Evolutionary conservation across 2,797 vertebrate species (phyloP), one percentile per base, ranked within the genome.

Genomic region (Masticophis lateralis): DNA sequence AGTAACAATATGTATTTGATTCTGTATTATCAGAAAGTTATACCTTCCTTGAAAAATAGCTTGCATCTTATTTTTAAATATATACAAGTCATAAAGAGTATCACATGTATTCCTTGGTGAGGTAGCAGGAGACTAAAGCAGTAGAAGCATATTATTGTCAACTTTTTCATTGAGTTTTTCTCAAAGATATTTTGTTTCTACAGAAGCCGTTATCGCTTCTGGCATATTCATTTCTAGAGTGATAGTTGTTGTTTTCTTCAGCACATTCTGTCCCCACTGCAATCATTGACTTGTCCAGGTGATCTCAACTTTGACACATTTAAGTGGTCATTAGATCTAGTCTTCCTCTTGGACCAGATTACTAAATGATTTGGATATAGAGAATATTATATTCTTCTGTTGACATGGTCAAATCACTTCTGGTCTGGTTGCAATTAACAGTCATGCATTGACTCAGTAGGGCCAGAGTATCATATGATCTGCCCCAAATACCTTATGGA

Each of bases 1-100:
- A 94, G 93, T 16, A 94, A 59, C 89, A 94, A 94, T 83, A 91
- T 6, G 0, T 79, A 43, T 79, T 11, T 2, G 22, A 43, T 43
- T 22, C 25, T 95, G 93, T 95, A 95, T 95, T 94, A 95, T 92
- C 89, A 57, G 87, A 88, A 37, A 12, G n/a, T 43, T 94, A 92
- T 93, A n/a, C 87, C 69, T 87, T 87, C 74, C 37, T 79, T 74
- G n/a, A 8, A 8, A 88, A 7, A 1, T 88, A 94, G 57, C 74
- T 13, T 22, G 83, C 92, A 93, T 90, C 9, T 79, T 32, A 87
- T 63, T 66, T 61, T 5, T 4, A 27, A 61, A 89, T 27, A 51
- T 90, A 12, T 51, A 89, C 14, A 61, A 74, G 69, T 74, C 66
- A 37, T 74, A 74, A 74, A 74, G 66, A 74, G 6, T 74, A 74